phyloP scores from a whole-genome alignment of 2,888 invertebrate genomes.

The Formica aserva region DNA sequence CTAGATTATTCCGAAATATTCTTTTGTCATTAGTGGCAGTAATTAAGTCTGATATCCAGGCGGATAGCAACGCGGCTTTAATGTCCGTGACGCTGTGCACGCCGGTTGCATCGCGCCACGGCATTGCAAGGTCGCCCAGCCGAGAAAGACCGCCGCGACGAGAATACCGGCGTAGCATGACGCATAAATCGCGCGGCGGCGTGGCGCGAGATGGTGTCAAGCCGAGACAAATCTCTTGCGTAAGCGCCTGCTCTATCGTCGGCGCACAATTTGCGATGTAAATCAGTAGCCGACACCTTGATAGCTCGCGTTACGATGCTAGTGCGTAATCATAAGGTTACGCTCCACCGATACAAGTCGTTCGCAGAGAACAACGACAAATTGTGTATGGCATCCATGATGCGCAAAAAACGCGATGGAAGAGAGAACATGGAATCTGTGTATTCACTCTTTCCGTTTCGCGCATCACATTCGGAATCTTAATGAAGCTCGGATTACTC shows the following conservation, averaged over 20 bases:
- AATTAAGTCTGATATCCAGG: not conserved
- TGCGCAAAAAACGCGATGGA: not conserved
- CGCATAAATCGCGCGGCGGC: slow-evolving; percentile 38
- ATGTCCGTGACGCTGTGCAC: slow-evolving; percentile 57
- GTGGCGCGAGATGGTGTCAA: slow-evolving; percentile 52
- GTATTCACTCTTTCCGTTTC: not conserved
- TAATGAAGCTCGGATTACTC: not conserved
- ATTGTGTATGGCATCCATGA: not conserved
- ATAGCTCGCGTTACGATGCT: slow-evolving; percentile 2
- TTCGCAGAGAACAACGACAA: not conserved
- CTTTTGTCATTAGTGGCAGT: not conserved
- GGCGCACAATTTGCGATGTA: slow-evolving; percentile 41
- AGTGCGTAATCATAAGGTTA: not conserved
- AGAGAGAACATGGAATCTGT: not conserved
- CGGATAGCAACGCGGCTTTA: slow-evolving; percentile 59
- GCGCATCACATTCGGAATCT: not conserved
- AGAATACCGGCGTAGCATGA: slow-evolving; percentile 60
- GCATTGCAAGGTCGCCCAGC: slow-evolving; percentile 74
- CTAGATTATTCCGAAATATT: not conserved
- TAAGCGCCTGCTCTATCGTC: slow-evolving; percentile 52
- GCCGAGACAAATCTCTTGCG: slow-evolving; percentile 60
- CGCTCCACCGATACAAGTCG: not conserved
- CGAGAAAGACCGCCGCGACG: slow-evolving; percentile 63
- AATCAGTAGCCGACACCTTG: slow-evolving; percentile 38
- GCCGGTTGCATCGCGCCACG: slow-evolving; percentile 62